These are phyloP conservation scores for Triplophysa tibetana DNA, from an alignment of 2,113 vertebrate genomes.

Conservation along the genomic window DNA sequence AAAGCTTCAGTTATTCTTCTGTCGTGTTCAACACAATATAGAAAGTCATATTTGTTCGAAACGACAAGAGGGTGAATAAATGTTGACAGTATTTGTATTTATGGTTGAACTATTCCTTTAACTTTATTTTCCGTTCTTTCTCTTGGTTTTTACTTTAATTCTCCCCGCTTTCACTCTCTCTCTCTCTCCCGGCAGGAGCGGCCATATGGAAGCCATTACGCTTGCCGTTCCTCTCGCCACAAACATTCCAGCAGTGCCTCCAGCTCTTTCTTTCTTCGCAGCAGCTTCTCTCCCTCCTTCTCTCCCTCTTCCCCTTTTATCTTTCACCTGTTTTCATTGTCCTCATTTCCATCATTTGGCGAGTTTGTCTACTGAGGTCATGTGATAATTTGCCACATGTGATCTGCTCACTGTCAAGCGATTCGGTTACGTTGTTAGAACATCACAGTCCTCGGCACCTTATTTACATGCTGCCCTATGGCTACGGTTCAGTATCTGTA, in stretches of 20 bases:
- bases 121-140: conserved; percentile 35
- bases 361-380: conserved; percentile 44
- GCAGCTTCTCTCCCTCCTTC: conserved; percentile 16
- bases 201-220: conserved; percentile 58
- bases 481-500: conserved; percentile 43
- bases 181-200: conserved; percentile 19
- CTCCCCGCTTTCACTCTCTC: conserved; percentile 12
- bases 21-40: no score
- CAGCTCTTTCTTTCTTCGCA: conserved; percentile 52
- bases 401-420: conserved; percentile 12
- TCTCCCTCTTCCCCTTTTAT: conserved; percentile 61
- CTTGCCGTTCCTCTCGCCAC: conserved; percentile 47
- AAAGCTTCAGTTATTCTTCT: no score
- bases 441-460: neutral
- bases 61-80: conserved; percentile 60
- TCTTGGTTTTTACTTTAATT: conserved; percentile 23
- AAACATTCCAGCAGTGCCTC: conserved; percentile 52
- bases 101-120: neutral
- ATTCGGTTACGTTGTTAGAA: neutral
- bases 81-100: neutral
- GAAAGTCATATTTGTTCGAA: conserved; percentile 44
- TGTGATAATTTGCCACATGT: conserved; percentile 48
- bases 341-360: conserved; percentile 40
- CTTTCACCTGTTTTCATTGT: conserved; percentile 43
- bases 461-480: conserved; percentile 12